Evolutionary conservation across 2,888 invertebrate species (phyloP).

Genomic region (Lacanobia wlatinum): DNA sequence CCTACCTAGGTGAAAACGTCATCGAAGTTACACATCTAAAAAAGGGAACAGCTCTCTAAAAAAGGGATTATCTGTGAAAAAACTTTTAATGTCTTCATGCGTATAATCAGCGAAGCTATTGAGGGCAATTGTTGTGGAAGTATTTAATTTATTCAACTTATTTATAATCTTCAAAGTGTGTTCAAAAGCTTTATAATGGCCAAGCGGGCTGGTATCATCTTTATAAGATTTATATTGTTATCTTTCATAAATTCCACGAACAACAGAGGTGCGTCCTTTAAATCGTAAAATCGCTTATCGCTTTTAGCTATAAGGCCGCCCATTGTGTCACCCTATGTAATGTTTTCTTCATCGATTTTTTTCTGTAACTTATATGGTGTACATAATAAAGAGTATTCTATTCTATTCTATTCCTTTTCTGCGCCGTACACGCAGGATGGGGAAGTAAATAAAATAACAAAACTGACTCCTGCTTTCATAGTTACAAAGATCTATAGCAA

Average conservation of each 20-base stretch:
- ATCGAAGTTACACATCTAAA: neutral
- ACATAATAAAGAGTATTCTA: too few relatives aligned
- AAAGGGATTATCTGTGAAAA: neutral
- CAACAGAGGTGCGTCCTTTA: slow-evolving; percentile 34
- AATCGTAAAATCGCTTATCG: neutral
- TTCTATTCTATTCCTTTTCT: too few relatives aligned
- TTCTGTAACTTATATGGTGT: too few relatives aligned
- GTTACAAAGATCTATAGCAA: neutral
- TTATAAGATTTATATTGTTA: slow-evolving; percentile 32
- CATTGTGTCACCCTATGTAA: too few relatives aligned
- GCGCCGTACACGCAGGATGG: neutral
- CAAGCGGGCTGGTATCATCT: slow-evolving; percentile 3
- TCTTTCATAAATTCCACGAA: slow-evolving; percentile 35
- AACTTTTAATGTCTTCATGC: slow-evolving; percentile 2
- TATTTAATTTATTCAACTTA: neutral
- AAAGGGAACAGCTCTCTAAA: neutral
- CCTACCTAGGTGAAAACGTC: too few relatives aligned
- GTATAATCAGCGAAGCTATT: slow-evolving; percentile 29
- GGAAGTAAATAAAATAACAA: slow-evolving; percentile 15
- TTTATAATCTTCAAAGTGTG: slow-evolving; percentile 4
- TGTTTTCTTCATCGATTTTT: too few relatives aligned
- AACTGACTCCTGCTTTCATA: slow-evolving; percentile 12
- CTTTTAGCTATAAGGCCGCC: too few relatives aligned
- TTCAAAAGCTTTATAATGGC: slow-evolving; percentile 45
- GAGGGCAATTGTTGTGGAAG: slow-evolving; percentile 11